Conservation (phyloP, 1,140 invertebrate species). For the Yoshiicerus persimilis region DNA sequence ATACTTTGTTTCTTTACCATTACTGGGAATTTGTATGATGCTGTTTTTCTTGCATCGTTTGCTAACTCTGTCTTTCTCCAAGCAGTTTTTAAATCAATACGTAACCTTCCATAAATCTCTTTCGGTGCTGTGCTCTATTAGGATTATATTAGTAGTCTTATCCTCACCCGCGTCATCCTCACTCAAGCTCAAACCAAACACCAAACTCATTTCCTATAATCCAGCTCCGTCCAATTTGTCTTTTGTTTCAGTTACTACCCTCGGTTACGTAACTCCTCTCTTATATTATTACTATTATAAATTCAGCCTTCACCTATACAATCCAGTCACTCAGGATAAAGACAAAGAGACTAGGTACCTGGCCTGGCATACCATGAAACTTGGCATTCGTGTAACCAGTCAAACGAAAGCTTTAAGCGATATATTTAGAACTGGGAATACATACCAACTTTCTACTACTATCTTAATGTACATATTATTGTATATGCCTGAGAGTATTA, state of each 20-base stretch:
- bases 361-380: background rate
- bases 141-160: background rate
- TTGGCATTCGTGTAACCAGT: background rate
- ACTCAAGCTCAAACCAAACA: constrained; percentile 2
- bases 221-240: background rate
- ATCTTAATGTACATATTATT: too few species aligned
- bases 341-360: background rate
- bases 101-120: background rate
- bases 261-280: background rate
- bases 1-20: background rate
- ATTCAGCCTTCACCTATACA: background rate
- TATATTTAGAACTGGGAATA: background rate
- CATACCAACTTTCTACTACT: too few species aligned
- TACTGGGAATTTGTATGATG: background rate
- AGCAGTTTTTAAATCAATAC: constrained; percentile 5
- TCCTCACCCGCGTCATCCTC: constrained; percentile 9
- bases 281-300: background rate
- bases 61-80: background rate
- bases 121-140: background rate
- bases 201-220: constrained; percentile 17
- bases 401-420: background rate
- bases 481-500: too few species aligned
- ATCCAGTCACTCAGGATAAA: background rate
- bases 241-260: constrained; percentile 2
- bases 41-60: background rate